Base-by-base conservation (phyloP, 2,797 vertebrate species). In the Dryobates pubescens region DNA sequence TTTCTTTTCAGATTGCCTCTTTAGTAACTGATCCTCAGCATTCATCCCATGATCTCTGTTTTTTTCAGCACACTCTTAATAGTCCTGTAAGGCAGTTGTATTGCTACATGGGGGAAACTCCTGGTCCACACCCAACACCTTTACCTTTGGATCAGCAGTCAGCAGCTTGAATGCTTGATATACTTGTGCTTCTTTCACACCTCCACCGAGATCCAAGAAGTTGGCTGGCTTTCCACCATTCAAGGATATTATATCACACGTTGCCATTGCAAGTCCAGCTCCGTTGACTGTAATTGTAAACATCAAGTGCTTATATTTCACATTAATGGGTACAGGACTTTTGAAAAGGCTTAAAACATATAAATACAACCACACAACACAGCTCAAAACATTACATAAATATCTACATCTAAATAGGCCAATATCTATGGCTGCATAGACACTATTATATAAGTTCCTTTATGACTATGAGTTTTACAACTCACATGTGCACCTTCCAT, bases 81-180 rank as follows among this genome's bases (percentile, higher is more conserved):
- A 76, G 14, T 20, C 14, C 69, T 49, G 2, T 4, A 71, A 3
- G 30, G 51, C 30, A 71, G 27, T 22, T 30, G 36, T 17, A 2
- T 1, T 53, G 29, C 22, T 80, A 34, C 19, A 27, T 2, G 2
- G 63, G 63, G 38, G 51, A 75, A 76, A n/a, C 10, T 59, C 62
- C 53, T 51, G 13, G 32, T 11, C 32, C 74, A 6, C 84, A 81
- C 1, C 15, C 49, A 71, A 22, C 17, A 15, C 43, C 80, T 69
- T 94, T 99, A 99, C 99, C 99, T 99, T 99, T 4, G 99, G 99
- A 94, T 99, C 99, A 19, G 98, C 98, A 30, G 99, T 98, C 94
- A 99, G 99, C 88, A 99, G 97, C 94, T 99, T 99, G 95, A 99
- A 99, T 18, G 99, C 99, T 90, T 99, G 98, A 63, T 99, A 99